Evolutionary conservation across 2,888 invertebrate genomes (phyloP).

Genomic region (Agriopis marginaria): DNA sequence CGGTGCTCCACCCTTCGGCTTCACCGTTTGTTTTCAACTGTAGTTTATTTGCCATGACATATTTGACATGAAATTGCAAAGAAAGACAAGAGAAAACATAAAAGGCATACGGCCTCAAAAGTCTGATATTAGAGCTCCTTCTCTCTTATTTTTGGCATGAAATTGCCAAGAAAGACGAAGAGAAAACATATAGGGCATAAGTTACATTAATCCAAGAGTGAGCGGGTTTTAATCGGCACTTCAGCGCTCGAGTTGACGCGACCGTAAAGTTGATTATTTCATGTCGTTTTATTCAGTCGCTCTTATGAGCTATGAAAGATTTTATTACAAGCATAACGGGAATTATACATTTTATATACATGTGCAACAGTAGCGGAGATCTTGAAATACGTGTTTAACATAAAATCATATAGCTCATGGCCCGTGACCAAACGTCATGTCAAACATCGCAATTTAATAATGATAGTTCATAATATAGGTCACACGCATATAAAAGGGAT

Average conservation of each 20-base stretch:
- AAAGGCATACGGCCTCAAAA: no score
- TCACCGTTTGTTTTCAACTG: no score
- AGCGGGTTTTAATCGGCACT: conserved; percentile 27
- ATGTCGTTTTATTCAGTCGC: conserved; percentile 40
- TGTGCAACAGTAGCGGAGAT: background rate
- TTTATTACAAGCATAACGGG: conserved; percentile 32
- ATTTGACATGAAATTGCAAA: no score
- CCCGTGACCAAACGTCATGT: no score
- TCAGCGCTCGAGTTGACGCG: conserved; percentile 26
- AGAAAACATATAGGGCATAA: conserved; percentile 8
- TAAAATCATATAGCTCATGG: background rate
- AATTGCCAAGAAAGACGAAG: background rate
- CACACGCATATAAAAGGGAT: no score
- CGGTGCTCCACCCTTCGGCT: no score
- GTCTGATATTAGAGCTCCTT: background rate
- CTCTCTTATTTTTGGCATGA: background rate
- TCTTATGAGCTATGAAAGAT: conserved; percentile 37
- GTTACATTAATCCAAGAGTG: conserved; percentile 18
- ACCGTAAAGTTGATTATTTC: conserved; percentile 35
- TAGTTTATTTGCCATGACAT: no score
- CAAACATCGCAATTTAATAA: no score
- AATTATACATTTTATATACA: conserved; percentile 10
- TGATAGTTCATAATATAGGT: no score
- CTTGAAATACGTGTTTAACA: background rate
- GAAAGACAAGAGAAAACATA: no score